A percentile compares a stretch with the other conserved stretches of the same genome.
Conservation (phyloP, 1,140 invertebrate species). For the Drosophila nigrodunni region DNA sequence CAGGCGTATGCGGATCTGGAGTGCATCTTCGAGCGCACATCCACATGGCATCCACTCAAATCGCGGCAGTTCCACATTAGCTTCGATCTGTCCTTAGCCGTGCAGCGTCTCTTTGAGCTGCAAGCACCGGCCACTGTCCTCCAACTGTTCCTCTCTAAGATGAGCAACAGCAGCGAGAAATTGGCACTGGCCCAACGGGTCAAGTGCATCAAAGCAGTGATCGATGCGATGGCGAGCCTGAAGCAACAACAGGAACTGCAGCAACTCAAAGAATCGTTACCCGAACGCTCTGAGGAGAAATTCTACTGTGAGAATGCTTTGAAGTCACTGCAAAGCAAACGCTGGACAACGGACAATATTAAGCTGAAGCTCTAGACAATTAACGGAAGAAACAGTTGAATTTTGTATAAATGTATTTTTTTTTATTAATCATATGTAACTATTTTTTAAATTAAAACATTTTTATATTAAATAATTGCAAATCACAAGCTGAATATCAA, state of each 20-base stretch:
- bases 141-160: conserved; percentile 76
- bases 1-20: conserved; percentile 81
- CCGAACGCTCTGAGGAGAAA: conserved; percentile 74
- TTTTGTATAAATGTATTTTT: conserved; percentile 73
- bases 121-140: conserved; percentile 73
- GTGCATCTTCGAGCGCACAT: conserved; percentile 78
- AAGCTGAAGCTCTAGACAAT: conserved; percentile 67
- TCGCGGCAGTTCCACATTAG: conserved; percentile 82
- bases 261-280: conserved; percentile 68
- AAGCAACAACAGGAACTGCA: conserved; percentile 77
- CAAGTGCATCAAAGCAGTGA: conserved; percentile 73
- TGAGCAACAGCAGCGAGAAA: conserved; percentile 74
- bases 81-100: conserved; percentile 73
- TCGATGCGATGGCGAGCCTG: conserved; percentile 76
- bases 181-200: conserved; percentile 68
- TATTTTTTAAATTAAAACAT: conserved; percentile 56
- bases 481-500: conserved; percentile 80
- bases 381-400: background rate
- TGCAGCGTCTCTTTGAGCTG: conserved; percentile 68
- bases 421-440: conserved; percentile 58
- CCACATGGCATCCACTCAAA: conserved; percentile 77
- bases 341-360: conserved; percentile 82
- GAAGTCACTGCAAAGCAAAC: conserved; percentile 75
- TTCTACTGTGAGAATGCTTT: conserved; percentile 83
- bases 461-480: conserved; percentile 73